Percentiles rank a stretch among this genome's conserved stretches.
Conservation (phyloP, 2,113 vertebrate species). For the Stictonetta naevosa region DNA sequence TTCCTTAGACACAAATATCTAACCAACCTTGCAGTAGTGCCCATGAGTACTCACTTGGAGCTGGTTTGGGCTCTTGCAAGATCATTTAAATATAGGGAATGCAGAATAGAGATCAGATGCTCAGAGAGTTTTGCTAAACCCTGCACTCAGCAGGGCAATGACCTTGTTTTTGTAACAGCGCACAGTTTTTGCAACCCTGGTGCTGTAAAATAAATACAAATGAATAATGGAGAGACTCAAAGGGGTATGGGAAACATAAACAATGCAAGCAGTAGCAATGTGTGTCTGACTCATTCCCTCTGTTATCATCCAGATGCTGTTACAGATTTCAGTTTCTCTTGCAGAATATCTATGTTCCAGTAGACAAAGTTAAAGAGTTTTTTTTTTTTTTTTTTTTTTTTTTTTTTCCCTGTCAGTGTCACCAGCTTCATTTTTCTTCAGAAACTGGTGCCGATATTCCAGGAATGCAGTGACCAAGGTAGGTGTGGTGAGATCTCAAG, state of each 20-base stretch:
- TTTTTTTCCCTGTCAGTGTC: not conserved
- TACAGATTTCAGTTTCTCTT: constrained; percentile 26
- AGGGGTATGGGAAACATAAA: constrained; percentile 56
- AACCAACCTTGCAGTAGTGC: not conserved
- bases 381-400: not conserved
- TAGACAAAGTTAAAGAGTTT: not conserved
- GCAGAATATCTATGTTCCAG: constrained; percentile 1
- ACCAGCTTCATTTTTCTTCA: not conserved
- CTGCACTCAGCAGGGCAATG: not conserved
- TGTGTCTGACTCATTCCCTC: constrained; percentile 39
- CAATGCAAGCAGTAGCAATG: constrained; percentile 46
- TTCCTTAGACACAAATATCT: not conserved
- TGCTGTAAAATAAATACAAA: constrained; percentile 51
- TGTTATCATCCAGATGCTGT: constrained; percentile 57
- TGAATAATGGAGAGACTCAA: constrained; percentile 33
- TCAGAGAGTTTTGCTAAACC: constrained; percentile 26
- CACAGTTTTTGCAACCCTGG: constrained; percentile 20
- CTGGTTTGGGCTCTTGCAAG: not conserved
- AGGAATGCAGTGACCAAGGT: not conserved
- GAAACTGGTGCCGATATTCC: not conserved
- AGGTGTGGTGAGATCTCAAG: not conserved
- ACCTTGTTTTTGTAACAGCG: constrained; percentile 50
- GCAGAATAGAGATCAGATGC: constrained; percentile 5
- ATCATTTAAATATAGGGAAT: not conserved
- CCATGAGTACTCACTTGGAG: not conserved